Percentiles rank a stretch among this genome's conserved stretches.
phyloP scores from a whole-genome alignment of 1,140 invertebrate species.

The Coelopa frigida region DNA sequence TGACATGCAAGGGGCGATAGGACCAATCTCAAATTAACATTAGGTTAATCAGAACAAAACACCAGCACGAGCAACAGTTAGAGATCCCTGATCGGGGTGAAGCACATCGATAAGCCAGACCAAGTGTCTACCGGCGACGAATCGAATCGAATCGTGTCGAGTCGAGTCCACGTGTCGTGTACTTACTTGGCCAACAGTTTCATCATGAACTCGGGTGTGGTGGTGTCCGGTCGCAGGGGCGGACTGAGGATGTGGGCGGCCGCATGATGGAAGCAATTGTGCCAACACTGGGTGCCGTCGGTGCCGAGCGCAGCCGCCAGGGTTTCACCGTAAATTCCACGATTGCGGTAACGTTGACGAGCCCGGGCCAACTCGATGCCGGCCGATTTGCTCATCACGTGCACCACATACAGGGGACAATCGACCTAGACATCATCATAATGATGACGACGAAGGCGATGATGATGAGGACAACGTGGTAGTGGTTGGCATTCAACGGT shows the following conservation, averaged over 20 bases:
- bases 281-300: conserved; percentile 36
- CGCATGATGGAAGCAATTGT: conserved; percentile 36
- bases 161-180: no score
- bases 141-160: no score
- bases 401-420: conserved; percentile 61
- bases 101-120: no score
- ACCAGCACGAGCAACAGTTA: no score
- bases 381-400: conserved; percentile 67
- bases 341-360: conserved; percentile 45
- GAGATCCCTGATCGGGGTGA: no score
- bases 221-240: conserved; percentile 62
- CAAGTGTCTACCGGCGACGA: no score
- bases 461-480: no score
- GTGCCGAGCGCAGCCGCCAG: conserved; percentile 63
- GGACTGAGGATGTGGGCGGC: conserved; percentile 60
- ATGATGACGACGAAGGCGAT: no score
- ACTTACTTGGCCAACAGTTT: conserved; percentile 77
- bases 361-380: conserved; percentile 55
- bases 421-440: no score
- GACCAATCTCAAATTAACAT: no score
- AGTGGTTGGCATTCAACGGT: not conserved
- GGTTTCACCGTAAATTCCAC: conserved; percentile 68
- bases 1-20: not conserved
- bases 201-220: conserved; percentile 73
- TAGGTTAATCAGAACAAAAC: no score